Conservation (phyloP, 2,888 invertebrate species). For the Cybosia mesomella region DNA sequence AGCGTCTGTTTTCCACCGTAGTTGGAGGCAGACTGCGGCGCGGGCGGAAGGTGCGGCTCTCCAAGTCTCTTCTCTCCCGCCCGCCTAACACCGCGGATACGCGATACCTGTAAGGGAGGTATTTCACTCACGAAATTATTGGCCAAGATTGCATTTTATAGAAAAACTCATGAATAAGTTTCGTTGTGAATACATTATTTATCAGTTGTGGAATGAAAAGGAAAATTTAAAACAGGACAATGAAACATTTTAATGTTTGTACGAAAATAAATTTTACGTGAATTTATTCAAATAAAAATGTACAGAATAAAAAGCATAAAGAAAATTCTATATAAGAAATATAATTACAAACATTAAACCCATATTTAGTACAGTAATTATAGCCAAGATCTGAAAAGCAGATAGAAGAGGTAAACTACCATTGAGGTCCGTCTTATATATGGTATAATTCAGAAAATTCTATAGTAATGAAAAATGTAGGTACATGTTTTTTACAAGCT, state of each 20-base stretch:
- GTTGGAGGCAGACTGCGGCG: slow-evolving; percentile 66
- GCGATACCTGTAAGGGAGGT: slow-evolving; percentile 51
- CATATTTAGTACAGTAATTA: neutral
- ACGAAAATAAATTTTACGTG: no score
- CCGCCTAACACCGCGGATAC: slow-evolving; percentile 62
- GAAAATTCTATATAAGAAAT: neutral
- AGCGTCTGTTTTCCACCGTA: slow-evolving; percentile 40
- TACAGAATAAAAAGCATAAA: no score
- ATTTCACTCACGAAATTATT: slow-evolving; percentile 5
- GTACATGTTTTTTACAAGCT: no score
- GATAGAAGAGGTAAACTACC: neutral
- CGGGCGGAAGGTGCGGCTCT: slow-evolving; percentile 60
- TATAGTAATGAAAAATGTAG: no score
- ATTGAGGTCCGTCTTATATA: neutral
- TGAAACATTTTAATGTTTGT: no score
- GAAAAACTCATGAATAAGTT: neutral
- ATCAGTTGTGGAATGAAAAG: no score
- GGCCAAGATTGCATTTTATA: neutral
- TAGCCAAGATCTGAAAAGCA: neutral
- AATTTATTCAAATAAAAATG: no score
- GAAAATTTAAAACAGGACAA: no score
- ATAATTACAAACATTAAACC: neutral
- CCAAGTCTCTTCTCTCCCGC: slow-evolving; percentile 59
- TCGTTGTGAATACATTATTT: neutral
- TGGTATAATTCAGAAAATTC: no score